Evolutionary conservation across 2,113 vertebrate species (phyloP), one percentile per base, ranked within the genome.

Genomic region (Calyptommatus sinebrachiatus): DNA sequence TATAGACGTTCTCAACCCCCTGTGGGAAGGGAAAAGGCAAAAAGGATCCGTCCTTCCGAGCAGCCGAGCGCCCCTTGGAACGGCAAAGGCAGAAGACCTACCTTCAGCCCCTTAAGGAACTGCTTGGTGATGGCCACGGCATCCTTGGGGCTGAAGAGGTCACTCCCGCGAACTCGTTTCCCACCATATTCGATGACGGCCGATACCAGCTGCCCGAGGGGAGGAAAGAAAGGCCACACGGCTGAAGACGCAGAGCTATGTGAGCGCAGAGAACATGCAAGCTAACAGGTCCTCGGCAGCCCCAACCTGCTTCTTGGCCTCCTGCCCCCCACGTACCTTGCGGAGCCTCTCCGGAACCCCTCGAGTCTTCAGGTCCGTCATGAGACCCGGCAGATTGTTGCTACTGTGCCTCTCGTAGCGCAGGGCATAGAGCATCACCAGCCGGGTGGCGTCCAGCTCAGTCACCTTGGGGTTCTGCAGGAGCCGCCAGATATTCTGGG

Each of bases 61-160:
- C 65, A n/a, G 1, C 1, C 22, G 10, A 63, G 26, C 2, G 26
- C 22, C 9, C 10, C 22, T 62, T 21, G 24, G 7, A 24, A 62
- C 3, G 24, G 9, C 7, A 57, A 57, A 16, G 10, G 4, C 4
- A 18, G 12, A 22, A 70, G 5, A 8, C 68, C 1, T 93, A 98
- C 98, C 96, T 99, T 99, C 41, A 99, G 87, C 45, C 98, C 98
- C 91, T 99, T 99, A 88, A 99, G 97, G 88, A 99, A 99, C 91
- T 99, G 98, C 28, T 99, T 99, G 81, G 98, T 99, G 89, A 99
- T 98, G 84, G 98, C 94, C 5, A 99, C 97, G 0, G 98, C 97
- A 1, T 99, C 98, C 81, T 97, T 97, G 3, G 97, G 94, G 5
- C 95, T 94, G 89, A 99, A 96, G 63, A 99, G 97, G 91, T 99